Conservation (phyloP, 2,888 invertebrate species). For the Venustoraphidia nigricollis region DNA sequence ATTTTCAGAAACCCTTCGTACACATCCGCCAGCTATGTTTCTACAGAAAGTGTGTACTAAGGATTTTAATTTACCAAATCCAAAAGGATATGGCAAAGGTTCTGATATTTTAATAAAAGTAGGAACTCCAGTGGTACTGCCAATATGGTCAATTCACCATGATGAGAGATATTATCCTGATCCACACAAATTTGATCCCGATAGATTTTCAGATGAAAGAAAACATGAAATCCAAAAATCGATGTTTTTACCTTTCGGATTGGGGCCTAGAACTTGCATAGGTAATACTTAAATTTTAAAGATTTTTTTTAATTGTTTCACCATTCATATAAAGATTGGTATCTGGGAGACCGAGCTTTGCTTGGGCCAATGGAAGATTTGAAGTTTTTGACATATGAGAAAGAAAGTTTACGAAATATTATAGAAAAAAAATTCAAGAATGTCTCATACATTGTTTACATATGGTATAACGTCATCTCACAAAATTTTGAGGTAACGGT, state of each 20-base stretch:
- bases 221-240: constrained; percentile 1
- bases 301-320: too few relatives aligned
- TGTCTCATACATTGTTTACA: too few relatives aligned
- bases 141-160: neutral
- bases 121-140: neutral
- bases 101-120: neutral
- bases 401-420: too few relatives aligned
- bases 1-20: neutral
- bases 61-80: neutral
- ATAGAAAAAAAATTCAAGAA: too few relatives aligned
- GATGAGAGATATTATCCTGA: neutral
- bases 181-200: neutral
- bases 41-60: neutral
- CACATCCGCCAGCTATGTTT: neutral
- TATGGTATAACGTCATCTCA: too few relatives aligned
- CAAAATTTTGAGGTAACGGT: too few relatives aligned
- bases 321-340: too few relatives aligned
- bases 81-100: neutral
- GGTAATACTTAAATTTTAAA: neutral
- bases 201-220: neutral
- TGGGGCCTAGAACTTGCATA: neutral
- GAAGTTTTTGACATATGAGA: too few relatives aligned
- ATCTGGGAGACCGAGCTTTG: too few relatives aligned
- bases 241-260: neutral
- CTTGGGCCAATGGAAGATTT: too few relatives aligned